Percentiles rank a stretch among this genome's conserved stretches.
These are phyloP conservation scores for Oceanodroma leucorhoa DNA, from an alignment of 2,797 vertebrate genomes.

Conservation along the genomic window DNA sequence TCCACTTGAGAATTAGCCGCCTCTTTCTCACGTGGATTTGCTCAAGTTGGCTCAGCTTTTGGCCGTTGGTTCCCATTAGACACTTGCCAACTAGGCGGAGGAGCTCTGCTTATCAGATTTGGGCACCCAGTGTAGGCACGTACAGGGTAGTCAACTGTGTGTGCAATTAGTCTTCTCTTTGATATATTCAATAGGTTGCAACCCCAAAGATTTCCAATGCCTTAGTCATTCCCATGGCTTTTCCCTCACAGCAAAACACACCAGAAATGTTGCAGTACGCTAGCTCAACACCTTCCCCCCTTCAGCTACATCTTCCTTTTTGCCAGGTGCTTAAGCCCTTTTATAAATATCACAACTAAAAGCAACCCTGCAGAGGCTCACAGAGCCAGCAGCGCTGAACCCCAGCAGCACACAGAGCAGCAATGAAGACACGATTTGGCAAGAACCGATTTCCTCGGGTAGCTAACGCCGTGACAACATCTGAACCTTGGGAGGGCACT, in stretches of 20 bases:
- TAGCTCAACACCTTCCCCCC: neutral
- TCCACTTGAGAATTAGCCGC: neutral
- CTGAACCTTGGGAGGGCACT: neutral
- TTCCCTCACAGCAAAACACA: neutral
- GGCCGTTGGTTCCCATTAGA: neutral
- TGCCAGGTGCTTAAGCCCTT: neutral
- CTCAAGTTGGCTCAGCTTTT: neutral
- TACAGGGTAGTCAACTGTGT: too few relatives aligned
- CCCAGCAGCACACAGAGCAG: neutral
- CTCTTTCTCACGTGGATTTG: neutral
- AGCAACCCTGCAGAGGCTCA: neutral
- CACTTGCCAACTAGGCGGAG: neutral
- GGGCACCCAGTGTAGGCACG: neutral
- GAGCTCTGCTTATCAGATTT: neutral
- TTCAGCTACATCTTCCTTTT: neutral
- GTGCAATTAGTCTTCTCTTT: neutral
- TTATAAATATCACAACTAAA: neutral
- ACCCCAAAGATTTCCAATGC: neutral
- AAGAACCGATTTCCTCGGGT: neutral
- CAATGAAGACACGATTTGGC: neutral
- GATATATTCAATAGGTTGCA: neutral
- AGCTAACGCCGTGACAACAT: neutral
- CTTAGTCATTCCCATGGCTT: neutral
- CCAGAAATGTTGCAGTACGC: fast-evolving
- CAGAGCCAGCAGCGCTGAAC: neutral